Base-by-base conservation (phyloP, 2,113 vertebrate species). In the Corvus cornix region DNA sequence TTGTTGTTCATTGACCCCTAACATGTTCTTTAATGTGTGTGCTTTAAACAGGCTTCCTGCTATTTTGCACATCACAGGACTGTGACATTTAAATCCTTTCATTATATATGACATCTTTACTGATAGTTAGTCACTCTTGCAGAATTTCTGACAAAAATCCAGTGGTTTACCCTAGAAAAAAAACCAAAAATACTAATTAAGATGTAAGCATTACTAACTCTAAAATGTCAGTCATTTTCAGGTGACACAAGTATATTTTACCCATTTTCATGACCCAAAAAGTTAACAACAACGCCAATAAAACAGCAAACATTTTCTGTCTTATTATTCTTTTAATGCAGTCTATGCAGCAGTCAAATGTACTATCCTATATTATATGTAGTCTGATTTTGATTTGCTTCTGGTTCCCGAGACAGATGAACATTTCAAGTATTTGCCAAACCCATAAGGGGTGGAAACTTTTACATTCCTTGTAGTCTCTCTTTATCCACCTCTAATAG, bases 41-140 rank as follows among this genome's bases (percentile, higher is more conserved):
- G 72, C 37, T 87, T 84, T 94, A 56, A 88, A 83, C 51, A 94
- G 56, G n/a, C 52, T 43, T 89, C 69, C 53, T 46, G 56, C 46
- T 58, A 35, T 23, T 69, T 48, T 90, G 49, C 48, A 31, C 31
- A 75, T 56, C 75, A 35, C n/a, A n/a, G 82, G 58, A 27, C 55
- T 26, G 53, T 43, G 90, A 24, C 22, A 53, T 48, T 87, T 93
- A 66, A 94, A 15, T 64, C 75, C 70, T 70, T 84, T 97, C 35
- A 92, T 60, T 67, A 97, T 85, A 68, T 67, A 79, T 16, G 79
- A 91, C 97, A 98, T 98, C 43, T 73, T 97, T 79, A 79, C 33
- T 69, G 63, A 19, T 7, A 20, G 39, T 58, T 22, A 46, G 22
- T 72, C 43, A 26, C 49, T 82, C 39, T 60, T 62, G 33, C n/a